Base-by-base conservation (phyloP, 1,140 invertebrate genomes). In the Caerostris darwini region DNA sequence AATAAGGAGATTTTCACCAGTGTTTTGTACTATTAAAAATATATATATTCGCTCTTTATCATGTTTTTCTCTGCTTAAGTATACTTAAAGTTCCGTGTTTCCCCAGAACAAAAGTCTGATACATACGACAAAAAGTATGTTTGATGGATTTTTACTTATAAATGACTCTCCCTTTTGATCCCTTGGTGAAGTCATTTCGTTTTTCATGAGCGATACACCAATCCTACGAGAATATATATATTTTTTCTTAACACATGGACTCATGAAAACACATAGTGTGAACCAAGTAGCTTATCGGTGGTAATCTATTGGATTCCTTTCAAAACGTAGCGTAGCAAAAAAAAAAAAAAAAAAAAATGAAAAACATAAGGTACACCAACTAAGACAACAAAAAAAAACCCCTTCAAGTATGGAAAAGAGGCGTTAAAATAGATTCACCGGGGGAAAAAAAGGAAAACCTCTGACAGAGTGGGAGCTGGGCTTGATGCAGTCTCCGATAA, bases 401-500 rank as follows among this genome's bases (percentile, higher is more conserved):
- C 7, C 57, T 59, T 87, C 56, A 87, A 59, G 58, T 87, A 87
- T 8, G 71, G 71, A 77, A 77, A 77, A 53, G 71, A 77, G 34
- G 71, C 34, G 71, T 77, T 77, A 77, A 77, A 77, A 77, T 77
- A 77, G 83, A 85, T 59, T 85, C 57, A 85, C 58, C 7, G 86
- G 50, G 2, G 34, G 2, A 34, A 34, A 67, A 34, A 67, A 88
- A 88, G 64, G 67, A 88, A 10, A 85, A 58, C 0, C 58, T 59
- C 8, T 59, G 57, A 82, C n/a, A 61, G 54, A 85, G 17, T 50
- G 83, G n/a, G 34, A 85, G 34, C 82, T 67, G n/a, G 56, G 7
- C 91, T 91, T 86, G 82, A 92, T 92, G 82, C 17, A 67, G 91
- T 86, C 53, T 67, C 64, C 91, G 82, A 92, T 92, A 92, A 92